Evolutionary conservation across 2,888 invertebrate genomes (phyloP).

Genomic region (Colletes collaris): DNA sequence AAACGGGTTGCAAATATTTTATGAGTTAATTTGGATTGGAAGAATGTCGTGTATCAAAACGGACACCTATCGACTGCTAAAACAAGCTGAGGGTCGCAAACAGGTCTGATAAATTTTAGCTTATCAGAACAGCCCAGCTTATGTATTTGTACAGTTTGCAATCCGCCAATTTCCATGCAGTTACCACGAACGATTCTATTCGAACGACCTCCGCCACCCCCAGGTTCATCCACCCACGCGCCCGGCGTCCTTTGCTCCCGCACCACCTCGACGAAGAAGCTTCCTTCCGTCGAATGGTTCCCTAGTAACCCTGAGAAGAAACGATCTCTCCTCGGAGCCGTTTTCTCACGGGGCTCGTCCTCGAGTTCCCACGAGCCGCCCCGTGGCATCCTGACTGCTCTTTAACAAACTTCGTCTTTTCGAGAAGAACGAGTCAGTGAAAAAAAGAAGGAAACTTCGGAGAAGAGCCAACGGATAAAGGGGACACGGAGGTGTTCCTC

Average conservation of each 20-base stretch:
- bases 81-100: too few relatives aligned
- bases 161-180: too few relatives aligned
- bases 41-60: too few relatives aligned
- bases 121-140: too few relatives aligned
- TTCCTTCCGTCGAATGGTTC: conserved; percentile 78
- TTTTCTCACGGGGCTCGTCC: conserved; percentile 75
- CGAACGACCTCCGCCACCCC: conserved; percentile 17
- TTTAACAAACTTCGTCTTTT: conserved; percentile 44
- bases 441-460: neutral
- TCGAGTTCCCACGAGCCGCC: conserved; percentile 66
- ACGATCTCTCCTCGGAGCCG: conserved; percentile 70
- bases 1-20: too few relatives aligned
- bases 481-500: neutral
- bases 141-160: too few relatives aligned
- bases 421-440: conserved; percentile 32
- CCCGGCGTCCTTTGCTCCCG: conserved; percentile 9
- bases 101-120: too few relatives aligned
- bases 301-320: conserved; percentile 80
- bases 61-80: too few relatives aligned
- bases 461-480: neutral
- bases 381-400: conserved; percentile 25
- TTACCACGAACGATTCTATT: neutral
- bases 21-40: too few relatives aligned
- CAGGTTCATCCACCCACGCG: neutral
- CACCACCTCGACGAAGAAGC: conserved; percentile 53